Evolutionary conservation across 1,140 invertebrate genomes (phyloP).

Genomic region (Caenorhabditis latens): DNA sequence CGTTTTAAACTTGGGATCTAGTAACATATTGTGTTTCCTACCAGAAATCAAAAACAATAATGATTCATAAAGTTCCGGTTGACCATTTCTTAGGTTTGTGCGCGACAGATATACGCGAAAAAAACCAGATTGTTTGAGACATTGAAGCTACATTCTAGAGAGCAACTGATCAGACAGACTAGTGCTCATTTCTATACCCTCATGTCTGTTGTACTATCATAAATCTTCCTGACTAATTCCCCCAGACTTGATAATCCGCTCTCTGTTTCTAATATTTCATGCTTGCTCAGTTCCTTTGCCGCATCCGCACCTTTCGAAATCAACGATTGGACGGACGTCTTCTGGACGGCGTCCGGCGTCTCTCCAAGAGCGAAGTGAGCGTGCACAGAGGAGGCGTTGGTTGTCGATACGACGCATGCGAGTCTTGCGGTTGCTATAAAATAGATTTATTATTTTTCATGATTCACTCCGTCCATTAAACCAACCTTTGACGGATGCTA

Average conservation of each 20-base stretch:
- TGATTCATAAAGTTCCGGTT: no score
- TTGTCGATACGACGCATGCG: conserved; percentile 64
- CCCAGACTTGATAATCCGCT: neutral
- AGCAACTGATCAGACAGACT: no score
- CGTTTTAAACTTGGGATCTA: no score
- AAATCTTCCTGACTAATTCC: no score
- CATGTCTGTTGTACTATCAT: no score
- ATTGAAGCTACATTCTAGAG: no score
- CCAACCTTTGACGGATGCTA: conserved; percentile 51
- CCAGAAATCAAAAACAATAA: no score
- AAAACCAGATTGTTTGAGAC: no score
- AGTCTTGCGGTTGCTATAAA: conserved; percentile 56
- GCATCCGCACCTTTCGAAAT: conserved; percentile 54
- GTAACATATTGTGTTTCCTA: no score
- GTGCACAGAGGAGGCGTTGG: conserved; percentile 60
- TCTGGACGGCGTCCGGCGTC: conserved; percentile 58
- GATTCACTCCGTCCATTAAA: neutral
- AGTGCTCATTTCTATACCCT: no score
- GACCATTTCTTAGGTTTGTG: no score
- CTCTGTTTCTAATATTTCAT: neutral
- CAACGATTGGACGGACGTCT: conserved; percentile 62
- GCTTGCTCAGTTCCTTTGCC: neutral
- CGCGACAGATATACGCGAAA: no score
- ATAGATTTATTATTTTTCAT: neutral
- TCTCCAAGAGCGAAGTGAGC: conserved; percentile 65